Evolutionary conservation across 2,888 invertebrate genomes (phyloP).

Genomic region (Dynastes maya): DNA sequence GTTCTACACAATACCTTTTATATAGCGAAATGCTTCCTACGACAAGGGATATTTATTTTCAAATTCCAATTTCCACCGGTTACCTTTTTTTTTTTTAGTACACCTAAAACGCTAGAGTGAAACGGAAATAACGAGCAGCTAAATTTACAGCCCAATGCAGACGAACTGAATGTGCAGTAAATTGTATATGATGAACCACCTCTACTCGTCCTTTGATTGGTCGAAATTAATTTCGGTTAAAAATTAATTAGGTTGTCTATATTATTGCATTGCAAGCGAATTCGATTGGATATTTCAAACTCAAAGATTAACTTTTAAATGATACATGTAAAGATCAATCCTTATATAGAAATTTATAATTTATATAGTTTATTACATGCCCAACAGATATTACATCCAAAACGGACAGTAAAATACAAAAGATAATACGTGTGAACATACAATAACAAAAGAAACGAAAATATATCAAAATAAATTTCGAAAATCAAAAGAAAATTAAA

Average conservation of each 20-base stretch:
- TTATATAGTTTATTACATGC: too few species aligned
- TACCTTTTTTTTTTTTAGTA: conserved; percentile 17
- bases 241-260: conserved; percentile 26
- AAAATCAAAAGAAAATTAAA: too few species aligned
- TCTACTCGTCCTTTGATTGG: conserved; percentile 37
- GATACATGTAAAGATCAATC: too few species aligned
- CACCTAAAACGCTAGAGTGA: conserved; percentile 19
- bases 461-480: too few species aligned
- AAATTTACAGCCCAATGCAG: conserved; percentile 3
- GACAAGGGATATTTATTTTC: conserved; percentile 39
- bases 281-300: neutral
- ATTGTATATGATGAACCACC: conserved; percentile 3
- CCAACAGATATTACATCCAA: too few species aligned
- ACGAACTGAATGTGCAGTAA: conserved; percentile 6
- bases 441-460: too few species aligned
- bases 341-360: too few species aligned
- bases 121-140: neutral
- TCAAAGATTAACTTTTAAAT: neutral
- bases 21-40: conserved; percentile 24
- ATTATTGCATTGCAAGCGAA: neutral
- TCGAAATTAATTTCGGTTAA: conserved; percentile 32
- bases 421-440: too few species aligned
- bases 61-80: conserved; percentile 48
- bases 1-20: conserved; percentile 8
- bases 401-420: too few species aligned